Percentiles rank a stretch among this genome's conserved stretches.
Conservation (phyloP, 2,888 invertebrate genomes). For the Athetis lepigone region DNA sequence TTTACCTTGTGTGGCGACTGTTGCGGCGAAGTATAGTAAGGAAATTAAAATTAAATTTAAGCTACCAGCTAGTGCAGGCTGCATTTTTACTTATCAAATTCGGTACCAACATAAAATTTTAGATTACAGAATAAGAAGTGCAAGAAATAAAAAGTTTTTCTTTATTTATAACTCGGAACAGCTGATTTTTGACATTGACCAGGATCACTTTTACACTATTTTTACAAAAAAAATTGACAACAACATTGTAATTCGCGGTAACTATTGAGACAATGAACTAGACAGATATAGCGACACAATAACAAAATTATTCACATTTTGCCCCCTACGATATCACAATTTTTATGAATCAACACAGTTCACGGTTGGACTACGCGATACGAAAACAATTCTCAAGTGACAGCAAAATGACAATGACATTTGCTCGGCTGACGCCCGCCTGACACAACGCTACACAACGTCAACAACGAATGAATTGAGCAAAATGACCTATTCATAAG, state of each 20-base stretch:
- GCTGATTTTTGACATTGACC: conserved; percentile 57
- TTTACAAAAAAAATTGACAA: not conserved
- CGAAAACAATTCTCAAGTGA: conserved; percentile 11
- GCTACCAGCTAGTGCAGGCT: conserved; percentile 9
- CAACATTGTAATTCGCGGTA: not conserved
- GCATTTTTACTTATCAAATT: conserved; percentile 31
- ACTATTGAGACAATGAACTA: conserved; percentile 8
- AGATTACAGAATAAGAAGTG: no score
- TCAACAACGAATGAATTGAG: not conserved
- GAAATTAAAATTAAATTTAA: conserved; percentile 31
- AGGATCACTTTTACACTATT: conserved; percentile 2
- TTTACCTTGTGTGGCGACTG: conserved; percentile 56
- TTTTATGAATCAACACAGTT: not conserved
- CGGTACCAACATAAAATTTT: not conserved
- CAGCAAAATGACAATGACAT: conserved; percentile 1
- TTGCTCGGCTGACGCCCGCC: conserved; percentile 3
- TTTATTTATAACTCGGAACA: conserved; percentile 44
- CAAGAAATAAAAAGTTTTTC: conserved; percentile 4
- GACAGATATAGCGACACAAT: conserved; percentile 10
- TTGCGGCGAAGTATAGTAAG: conserved; percentile 26
- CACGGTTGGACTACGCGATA: not conserved
- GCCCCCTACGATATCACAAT: conserved; percentile 19
- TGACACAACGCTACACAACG: no score
- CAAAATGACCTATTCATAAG: not conserved
- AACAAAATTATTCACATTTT: conserved; percentile 37